Evolutionary conservation across 1,140 invertebrate genomes (phyloP), one percentile per base, ranked within the genome.

Genomic region (Calliphora vicina): DNA sequence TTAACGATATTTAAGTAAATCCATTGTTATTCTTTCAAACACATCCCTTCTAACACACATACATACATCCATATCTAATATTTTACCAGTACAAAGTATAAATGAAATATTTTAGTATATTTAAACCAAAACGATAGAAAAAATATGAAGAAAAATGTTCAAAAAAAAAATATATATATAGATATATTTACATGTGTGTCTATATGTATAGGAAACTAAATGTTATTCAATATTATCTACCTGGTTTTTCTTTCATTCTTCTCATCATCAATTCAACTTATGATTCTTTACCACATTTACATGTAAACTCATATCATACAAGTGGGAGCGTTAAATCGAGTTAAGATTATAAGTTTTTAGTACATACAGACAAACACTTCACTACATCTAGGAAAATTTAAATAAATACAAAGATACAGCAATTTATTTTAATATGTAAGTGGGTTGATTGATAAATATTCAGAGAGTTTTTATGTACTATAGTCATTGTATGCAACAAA

Each of bases 321-420:
- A 89, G 87, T 87, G 87, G 88, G 88, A 89, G 88, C 85, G 87
- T 89, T 89, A 89, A 89, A 89, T 89, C 86, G 86, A 89, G 87
- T 89, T 89, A 89, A 89, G 88, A 86, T 89, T 87, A 89, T 89
- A 88, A 87, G 87, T 82, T 80, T 85, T 84, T 57, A 80, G 45
- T n/a, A 74, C 35, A 82, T 26, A 82, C 80, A 81, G 15, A 61
- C 80, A 81, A 13, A 61, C 50, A 17, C 35, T 1, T 72, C 15
- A 17, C 26, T 12, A 20, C 29, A 50, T 43, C 1, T 43, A 42
- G 9, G 9, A 80, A 23, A 8, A 35, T 29, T 26, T 15, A 17
- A 72, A 6, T 23, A 10, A 42, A 35, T n/a, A 20, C 35, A 2
- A 67, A 17, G 20, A 35, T 67, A 26, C 29, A 20, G 1, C 12